Conservation (phyloP, 2,797 vertebrate species). For the Channallabes apus region DNA sequence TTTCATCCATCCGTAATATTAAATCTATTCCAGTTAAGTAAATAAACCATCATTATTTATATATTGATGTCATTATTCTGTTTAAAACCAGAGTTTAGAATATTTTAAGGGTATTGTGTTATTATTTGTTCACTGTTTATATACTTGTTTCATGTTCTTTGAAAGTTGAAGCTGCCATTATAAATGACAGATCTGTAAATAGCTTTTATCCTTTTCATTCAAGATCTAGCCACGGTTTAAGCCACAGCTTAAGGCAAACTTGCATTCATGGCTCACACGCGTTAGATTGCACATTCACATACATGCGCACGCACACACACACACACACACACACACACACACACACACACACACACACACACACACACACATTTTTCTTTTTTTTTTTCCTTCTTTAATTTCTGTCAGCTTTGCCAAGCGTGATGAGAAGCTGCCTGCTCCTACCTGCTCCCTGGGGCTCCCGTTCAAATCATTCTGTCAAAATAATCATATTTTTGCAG, state of each 20-base stretch:
- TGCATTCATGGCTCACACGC: neutral
- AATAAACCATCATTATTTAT: neutral
- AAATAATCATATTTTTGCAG: slow-evolving; percentile 67
- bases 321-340: neutral
- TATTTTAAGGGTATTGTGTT: neutral
- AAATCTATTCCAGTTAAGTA: neutral
- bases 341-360: neutral
- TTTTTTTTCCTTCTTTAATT: slow-evolving; percentile 28
- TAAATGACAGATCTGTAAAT: slow-evolving; percentile 30
- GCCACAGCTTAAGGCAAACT: slow-evolving; percentile 7
- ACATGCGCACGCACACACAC: neutral
- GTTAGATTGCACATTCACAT: neutral
- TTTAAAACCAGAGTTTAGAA: neutral
- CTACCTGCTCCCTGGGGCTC: slow-evolving; percentile 55
- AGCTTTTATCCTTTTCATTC: slow-evolving; percentile 30
- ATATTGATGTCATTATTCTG: neutral
- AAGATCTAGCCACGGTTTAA: neutral
- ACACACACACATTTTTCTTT: neutral
- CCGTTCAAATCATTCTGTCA: slow-evolving; percentile 58
- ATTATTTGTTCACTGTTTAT: slow-evolving; percentile 7
- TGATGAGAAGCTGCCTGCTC: slow-evolving; percentile 50
- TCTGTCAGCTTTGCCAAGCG: slow-evolving; percentile 42
- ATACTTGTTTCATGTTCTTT: slow-evolving; percentile 25
- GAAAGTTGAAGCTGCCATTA: slow-evolving; percentile 12
- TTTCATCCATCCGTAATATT: neutral